Percentiles rank a stretch among this genome's conserved stretches.
Conservation (phyloP, 2,888 invertebrate genomes). For the Phalangium opilio region DNA sequence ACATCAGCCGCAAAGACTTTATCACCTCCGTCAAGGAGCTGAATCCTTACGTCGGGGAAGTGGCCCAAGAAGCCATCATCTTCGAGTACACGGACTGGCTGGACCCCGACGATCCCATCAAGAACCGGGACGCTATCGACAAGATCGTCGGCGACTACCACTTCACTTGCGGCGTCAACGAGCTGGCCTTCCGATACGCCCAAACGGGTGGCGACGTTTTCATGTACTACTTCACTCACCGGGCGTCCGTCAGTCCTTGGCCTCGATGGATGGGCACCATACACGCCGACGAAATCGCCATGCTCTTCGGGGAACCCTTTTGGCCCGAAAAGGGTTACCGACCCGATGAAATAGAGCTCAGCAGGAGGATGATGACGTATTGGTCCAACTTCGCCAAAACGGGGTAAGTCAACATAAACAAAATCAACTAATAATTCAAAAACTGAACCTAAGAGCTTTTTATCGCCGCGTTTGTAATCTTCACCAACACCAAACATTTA, state of each 20-base stretch:
- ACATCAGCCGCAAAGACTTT: conserved; percentile 62
- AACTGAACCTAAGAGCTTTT: too few species aligned
- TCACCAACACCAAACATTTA: too few species aligned
- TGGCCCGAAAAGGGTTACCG: conserved; percentile 75
- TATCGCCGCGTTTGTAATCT: too few species aligned
- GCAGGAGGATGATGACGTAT: conserved; percentile 77
- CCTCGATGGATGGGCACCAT: conserved; percentile 99
- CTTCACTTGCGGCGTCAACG: conserved; percentile 87
- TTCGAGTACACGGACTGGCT: conserved; percentile 88
- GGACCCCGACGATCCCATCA: conserved; percentile 64
- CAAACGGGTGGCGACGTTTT: conserved; percentile 76
- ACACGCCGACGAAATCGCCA: conserved; percentile 96
- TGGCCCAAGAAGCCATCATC: conserved; percentile 61
- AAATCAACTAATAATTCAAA: too few species aligned
- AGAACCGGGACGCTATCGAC: conserved; percentile 69
- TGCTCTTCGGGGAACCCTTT: conserved; percentile 88
- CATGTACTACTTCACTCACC: conserved; percentile 78
- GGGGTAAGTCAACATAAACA: conserved; percentile 74
- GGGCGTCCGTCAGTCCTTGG: conserved; percentile 73
- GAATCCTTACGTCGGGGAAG: conserved; percentile 57
- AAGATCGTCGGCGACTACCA: conserved; percentile 89
- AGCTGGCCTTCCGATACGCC: conserved; percentile 75
- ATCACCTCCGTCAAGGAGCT: conserved; percentile 57
- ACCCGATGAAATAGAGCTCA: conserved; percentile 67
- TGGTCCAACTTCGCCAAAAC: conserved; percentile 84